Conservation (phyloP, 2,888 invertebrate genomes). For the Apamea anceps region DNA sequence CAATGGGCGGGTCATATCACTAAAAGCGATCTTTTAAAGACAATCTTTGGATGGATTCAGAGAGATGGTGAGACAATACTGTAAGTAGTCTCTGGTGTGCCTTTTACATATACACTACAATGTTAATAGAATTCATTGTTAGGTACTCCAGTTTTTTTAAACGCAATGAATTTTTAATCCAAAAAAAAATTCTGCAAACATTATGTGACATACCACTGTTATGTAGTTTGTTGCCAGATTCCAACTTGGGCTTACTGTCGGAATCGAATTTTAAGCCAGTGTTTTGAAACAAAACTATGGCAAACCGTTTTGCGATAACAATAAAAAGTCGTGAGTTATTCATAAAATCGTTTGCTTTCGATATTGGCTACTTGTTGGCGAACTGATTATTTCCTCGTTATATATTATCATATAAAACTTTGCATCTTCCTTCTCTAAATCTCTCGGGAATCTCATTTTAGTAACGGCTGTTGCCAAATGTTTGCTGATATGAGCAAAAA, state of each 20-base stretch:
- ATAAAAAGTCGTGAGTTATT: constrained; percentile 30
- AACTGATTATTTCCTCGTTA: constrained; percentile 58
- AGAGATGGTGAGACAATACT: background rate
- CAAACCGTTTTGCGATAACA: constrained; percentile 24
- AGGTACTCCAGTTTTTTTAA: background rate
- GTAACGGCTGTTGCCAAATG: constrained; percentile 68
- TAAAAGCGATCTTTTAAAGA: background rate
- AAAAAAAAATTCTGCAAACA: background rate
- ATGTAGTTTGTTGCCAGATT: constrained; percentile 21
- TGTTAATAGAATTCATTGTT: constrained; percentile 3
- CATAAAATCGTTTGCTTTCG: constrained; percentile 11
- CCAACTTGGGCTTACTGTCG: constrained; percentile 18
- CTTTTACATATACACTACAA: background rate
- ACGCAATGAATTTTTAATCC: constrained; percentile 1
- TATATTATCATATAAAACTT: constrained; percentile 58
- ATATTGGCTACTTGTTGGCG: constrained; percentile 49
- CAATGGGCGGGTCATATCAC: background rate
- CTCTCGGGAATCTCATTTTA: constrained; percentile 61
- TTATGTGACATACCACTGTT: constrained; percentile 11
- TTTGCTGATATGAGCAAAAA: constrained; percentile 66
- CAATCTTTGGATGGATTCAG: background rate
- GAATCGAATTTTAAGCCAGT: constrained; percentile 36
- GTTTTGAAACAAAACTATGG: constrained; percentile 39
- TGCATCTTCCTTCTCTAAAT: constrained; percentile 49
- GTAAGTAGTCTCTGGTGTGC: no score